Base-by-base conservation (phyloP, 92 coral and sea anemone species). In the Epizoanthus illoricatus region DNA sequence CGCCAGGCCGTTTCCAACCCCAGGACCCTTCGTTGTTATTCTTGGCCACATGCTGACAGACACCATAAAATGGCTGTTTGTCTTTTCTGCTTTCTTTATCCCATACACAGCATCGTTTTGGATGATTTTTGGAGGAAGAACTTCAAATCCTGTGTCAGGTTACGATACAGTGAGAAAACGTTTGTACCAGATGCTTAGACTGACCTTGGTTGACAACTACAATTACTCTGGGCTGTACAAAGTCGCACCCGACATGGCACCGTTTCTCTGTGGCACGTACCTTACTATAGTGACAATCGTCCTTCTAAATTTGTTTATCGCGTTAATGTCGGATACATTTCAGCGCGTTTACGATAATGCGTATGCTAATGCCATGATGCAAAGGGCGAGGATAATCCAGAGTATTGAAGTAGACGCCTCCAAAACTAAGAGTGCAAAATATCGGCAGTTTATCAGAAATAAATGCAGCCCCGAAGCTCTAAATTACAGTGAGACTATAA, bases 301-400 rank as follows among this genome's bases (percentile, higher is more conserved):
- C 65, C 72, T 86, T 17, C 84, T 90, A 71, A 90, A 90, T 86
- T 65, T 90, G 80, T 90, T 88, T 81, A 90, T 90, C 41, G 94
- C 94, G 42, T 70, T 90, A n/a, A 74, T 90, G 91, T 85, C 94
- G 54, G 90, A 90, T 42, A 90, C 94, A 5, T 90, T 90, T 76
- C 94, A 90, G 59, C 91, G 94, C 17, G 94, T 90, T 11, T 88
- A 85, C 75, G 94, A 90, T 72, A 90, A 90, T 62, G 91, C 94
- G 0, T 84, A 84, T n/a, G 94, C 91, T 52, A 90, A 89, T 39
- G 91, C 94, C 7, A 87, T 79, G 4, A 88, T 90, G 91, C 87
- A 90, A 39, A 86, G 88, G 42, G 94, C 91, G 47, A 82, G 87
- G 56, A 89, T 88, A 40, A 33, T 90, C 72, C 88, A 85, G 74